phyloP scores from a whole-genome alignment of 2,113 vertebrate genomes.

The Ondatra zibethicus region DNA sequence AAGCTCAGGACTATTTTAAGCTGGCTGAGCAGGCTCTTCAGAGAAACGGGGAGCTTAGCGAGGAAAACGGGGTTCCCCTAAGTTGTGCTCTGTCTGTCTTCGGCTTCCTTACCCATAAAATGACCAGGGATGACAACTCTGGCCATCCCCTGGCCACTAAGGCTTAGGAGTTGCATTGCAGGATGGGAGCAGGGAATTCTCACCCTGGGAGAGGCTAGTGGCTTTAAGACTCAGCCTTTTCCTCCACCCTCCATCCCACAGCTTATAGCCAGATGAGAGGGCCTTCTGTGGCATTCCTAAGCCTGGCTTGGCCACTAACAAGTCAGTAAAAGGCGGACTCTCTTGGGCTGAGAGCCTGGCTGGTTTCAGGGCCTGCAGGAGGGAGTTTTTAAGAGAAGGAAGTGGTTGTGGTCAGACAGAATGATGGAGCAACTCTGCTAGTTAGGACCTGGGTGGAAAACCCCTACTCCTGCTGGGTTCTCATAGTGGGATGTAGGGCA shows the following conservation, averaged over 20 bases:
- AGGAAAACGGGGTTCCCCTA: not conserved
- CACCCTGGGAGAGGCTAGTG: not conserved
- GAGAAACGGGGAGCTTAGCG: not conserved
- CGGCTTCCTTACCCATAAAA: constrained; percentile 29
- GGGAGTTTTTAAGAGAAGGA: constrained; percentile 77
- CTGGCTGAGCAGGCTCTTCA: not conserved
- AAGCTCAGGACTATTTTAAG: not conserved
- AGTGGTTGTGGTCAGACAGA: constrained; percentile 77
- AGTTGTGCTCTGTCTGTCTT: not conserved
- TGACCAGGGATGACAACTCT: not conserved
- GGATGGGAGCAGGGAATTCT: not conserved
- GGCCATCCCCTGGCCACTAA: not conserved
- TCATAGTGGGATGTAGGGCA: constrained; percentile 24
- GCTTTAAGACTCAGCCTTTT: not conserved
- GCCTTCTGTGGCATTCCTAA: constrained; percentile 43
- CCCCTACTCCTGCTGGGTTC: constrained; percentile 35
- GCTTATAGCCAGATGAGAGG: not conserved
- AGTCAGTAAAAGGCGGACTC: not conserved
- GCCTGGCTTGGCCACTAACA: not conserved
- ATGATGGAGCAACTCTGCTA: constrained; percentile 64
- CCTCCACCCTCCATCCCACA: not conserved
- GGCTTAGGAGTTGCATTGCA: not conserved
- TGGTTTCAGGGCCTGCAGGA: constrained; percentile 33
- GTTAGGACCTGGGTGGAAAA: constrained; percentile 63
- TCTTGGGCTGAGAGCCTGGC: not conserved